Evolutionary conservation across 1,140 invertebrate species (phyloP).

Genomic region (Notospermus geniculatus): DNA sequence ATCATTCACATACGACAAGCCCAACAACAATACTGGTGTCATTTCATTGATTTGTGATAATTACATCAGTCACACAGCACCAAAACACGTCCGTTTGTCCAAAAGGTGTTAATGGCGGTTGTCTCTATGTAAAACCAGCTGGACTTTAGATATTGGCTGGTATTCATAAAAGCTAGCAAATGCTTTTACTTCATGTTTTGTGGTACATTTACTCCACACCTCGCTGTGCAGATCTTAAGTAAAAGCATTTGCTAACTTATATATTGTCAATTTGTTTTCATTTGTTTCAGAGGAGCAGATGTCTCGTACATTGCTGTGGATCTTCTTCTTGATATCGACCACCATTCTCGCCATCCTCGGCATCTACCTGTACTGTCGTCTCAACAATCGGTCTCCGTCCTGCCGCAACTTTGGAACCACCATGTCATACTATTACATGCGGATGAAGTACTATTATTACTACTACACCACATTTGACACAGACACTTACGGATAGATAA

Average conservation of each 20-base stretch:
- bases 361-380: conserved; percentile 34
- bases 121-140: neutral
- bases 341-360: conserved; percentile 32
- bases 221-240: too few species aligned
- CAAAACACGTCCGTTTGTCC: neutral
- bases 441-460: conserved; percentile 35
- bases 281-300: conserved; percentile 34
- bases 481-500: too few species aligned
- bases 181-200: too few species aligned
- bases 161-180: too few species aligned
- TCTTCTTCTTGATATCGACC: conserved; percentile 30
- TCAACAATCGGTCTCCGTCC: conserved; percentile 13
- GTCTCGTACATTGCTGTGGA: conserved; percentile 30
- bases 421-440: conserved; percentile 24
- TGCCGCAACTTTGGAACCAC: conserved; percentile 25
- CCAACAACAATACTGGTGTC: too few species aligned
- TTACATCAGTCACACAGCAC: conserved; percentile 16
- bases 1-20: too few species aligned
- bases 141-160: too few species aligned
- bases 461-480: conserved; percentile 20
- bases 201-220: too few species aligned
- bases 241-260: too few species aligned
- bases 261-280: neutral
- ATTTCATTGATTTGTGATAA: conserved; percentile 16
- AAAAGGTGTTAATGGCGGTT: neutral